Conservation (phyloP, 2,888 invertebrate genomes). For the Chirona hameri region DNA sequence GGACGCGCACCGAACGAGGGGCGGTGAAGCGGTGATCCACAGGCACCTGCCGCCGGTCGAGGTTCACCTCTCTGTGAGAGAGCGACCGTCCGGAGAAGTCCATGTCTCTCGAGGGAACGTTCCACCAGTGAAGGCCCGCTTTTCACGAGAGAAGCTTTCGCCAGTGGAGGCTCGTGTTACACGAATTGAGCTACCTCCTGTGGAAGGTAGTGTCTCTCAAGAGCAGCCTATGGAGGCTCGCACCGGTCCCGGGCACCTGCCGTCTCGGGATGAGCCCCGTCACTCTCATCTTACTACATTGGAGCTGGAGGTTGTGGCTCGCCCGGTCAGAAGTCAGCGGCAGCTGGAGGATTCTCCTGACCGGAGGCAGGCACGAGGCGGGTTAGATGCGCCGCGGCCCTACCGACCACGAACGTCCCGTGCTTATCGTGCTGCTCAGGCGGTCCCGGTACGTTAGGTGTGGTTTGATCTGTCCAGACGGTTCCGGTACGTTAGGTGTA, state of each 20-base stretch:
- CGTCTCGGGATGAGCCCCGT: too few relatives aligned
- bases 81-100: neutral
- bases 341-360: too few relatives aligned
- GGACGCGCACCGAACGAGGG: neutral
- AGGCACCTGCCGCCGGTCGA: neutral
- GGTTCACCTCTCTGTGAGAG: neutral
- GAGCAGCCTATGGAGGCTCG: neutral
- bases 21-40: neutral
- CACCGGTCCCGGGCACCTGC: too few relatives aligned
- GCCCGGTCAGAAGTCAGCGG: neutral
- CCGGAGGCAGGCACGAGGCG: neutral
- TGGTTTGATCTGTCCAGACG: too few relatives aligned
- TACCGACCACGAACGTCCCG: neutral
- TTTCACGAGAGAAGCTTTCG: neutral
- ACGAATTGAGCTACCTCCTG: neutral
- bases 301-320: neutral
- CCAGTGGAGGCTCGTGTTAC: neutral
- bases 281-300: neutral
- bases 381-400: neutral
- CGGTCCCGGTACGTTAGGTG: too few relatives aligned
- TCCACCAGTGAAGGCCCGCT: neutral
- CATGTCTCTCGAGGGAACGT: neutral
- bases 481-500: too few relatives aligned
- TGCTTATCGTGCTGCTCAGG: too few relatives aligned
- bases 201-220: neutral